phyloP scores from a whole-genome alignment of 2,113 vertebrate species.

The Pseudorhombus dupliciocellatus region DNA sequence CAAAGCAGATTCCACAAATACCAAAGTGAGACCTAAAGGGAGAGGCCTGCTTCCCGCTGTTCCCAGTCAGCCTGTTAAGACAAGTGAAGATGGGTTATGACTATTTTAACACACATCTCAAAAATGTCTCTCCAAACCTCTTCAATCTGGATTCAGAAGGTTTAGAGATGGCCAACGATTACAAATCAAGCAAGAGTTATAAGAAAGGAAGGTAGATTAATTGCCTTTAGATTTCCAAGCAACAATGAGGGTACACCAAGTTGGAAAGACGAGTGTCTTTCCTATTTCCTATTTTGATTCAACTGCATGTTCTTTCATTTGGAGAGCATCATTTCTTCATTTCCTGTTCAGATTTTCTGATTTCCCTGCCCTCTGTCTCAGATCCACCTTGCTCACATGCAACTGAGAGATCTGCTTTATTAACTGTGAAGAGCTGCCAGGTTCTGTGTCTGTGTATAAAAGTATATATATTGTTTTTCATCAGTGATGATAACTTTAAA shows the following conservation, averaged over 20 bases:
- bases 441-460: too few species aligned
- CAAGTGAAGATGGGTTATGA: conserved; percentile 48
- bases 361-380: neutral
- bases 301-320: neutral
- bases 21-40: conserved; percentile 77
- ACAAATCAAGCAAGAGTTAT: neutral
- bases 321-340: neutral
- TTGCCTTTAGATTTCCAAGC: neutral
- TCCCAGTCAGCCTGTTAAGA: conserved; percentile 64
- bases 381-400: neutral
- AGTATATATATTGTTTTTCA: too few species aligned
- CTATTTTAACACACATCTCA: conserved; percentile 27
- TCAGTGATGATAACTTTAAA: neutral
- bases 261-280: neutral
- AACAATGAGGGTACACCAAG: neutral
- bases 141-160: conserved; percentile 4
- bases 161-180: too few species aligned
- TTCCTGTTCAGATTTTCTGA: neutral
- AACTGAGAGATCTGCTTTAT: neutral
- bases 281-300: neutral
- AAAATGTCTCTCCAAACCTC: neutral
- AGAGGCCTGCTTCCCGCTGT: conserved; percentile 60
- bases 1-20: conserved; percentile 85
- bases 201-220: too few species aligned
- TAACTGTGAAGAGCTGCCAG: neutral